Percentiles rank a stretch among this genome's conserved stretches.
Evolutionary conservation across 2,888 invertebrate genomes (phyloP).

Genomic region (Cerastis leucographa): DNA sequence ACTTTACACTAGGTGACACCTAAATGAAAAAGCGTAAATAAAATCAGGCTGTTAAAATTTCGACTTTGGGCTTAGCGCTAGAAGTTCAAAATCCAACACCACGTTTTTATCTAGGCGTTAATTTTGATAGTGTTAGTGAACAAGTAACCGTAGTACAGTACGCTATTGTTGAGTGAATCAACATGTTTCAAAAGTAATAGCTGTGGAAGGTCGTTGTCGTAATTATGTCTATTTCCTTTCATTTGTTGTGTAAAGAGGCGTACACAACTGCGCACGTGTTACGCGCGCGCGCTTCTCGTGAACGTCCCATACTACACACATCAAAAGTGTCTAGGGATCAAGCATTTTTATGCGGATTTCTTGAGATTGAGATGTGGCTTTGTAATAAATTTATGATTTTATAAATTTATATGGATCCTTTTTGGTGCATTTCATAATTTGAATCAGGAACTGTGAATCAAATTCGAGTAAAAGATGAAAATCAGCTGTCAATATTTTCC

Average conservation of each 20-base stretch:
- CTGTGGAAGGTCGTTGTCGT: neutral
- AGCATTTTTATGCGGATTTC: too few relatives aligned
- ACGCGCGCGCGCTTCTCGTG: neutral
- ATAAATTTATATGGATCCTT: too few relatives aligned
- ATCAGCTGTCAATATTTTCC: too few relatives aligned
- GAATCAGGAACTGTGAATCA: too few relatives aligned
- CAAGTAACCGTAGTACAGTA: neutral
- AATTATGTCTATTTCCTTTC: conserved; percentile 3
- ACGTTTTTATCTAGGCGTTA: neutral
- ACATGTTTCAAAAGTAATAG: conserved; percentile 22
- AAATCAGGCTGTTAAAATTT: neutral
- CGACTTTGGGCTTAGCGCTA: neutral
- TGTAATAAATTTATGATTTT: too few relatives aligned
- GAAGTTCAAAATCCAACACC: neutral
- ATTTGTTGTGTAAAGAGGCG: neutral
- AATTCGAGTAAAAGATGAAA: too few relatives aligned
- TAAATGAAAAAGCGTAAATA: neutral
- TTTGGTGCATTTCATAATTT: too few relatives aligned
- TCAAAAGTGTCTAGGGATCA: too few relatives aligned
- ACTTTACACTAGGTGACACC: neutral
- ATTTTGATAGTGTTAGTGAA: neutral
- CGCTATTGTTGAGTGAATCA: conserved; percentile 15
- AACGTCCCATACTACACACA: neutral
- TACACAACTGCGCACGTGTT: neutral
- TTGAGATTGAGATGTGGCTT: too few relatives aligned